These are phyloP conservation scores for Papio anubis DNA, from an alignment of 2,113 vertebrate species.

Conservation along the genomic window DNA sequence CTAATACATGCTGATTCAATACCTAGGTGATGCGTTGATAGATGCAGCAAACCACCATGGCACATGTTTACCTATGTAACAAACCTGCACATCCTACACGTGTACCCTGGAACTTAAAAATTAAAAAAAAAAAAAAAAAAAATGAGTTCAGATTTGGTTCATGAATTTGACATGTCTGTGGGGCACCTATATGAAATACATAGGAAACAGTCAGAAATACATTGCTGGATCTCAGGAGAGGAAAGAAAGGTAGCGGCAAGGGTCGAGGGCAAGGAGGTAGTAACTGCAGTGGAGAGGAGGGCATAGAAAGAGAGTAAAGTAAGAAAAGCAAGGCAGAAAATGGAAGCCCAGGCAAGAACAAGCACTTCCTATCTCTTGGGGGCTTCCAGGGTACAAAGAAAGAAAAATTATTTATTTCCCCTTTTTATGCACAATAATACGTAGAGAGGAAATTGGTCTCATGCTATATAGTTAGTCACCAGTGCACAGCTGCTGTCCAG, in stretches of 20 bases:
- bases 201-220: not conserved
- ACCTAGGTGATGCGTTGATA: no score
- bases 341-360: not conserved
- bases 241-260: not conserved
- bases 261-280: not conserved
- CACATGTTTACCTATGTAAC: no score
- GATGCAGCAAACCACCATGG: no score
- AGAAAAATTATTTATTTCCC: not conserved
- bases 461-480: not conserved
- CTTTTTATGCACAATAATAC: not conserved
- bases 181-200: not conserved
- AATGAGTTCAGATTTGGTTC: not conserved
- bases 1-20: no score
- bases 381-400: not conserved
- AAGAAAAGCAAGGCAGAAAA: not conserved
- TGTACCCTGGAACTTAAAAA: no score
- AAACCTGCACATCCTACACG: no score
- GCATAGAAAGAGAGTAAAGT: not conserved
- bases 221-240: not conserved
- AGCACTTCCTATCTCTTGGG: not conserved
- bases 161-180: not conserved
- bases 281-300: not conserved
- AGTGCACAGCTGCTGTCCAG: not conserved
- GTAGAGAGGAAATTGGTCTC: not conserved
- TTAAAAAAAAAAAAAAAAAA: not conserved